Conservation (phyloP, 2,888 invertebrate species). For the Polydrusus tereticollis region DNA sequence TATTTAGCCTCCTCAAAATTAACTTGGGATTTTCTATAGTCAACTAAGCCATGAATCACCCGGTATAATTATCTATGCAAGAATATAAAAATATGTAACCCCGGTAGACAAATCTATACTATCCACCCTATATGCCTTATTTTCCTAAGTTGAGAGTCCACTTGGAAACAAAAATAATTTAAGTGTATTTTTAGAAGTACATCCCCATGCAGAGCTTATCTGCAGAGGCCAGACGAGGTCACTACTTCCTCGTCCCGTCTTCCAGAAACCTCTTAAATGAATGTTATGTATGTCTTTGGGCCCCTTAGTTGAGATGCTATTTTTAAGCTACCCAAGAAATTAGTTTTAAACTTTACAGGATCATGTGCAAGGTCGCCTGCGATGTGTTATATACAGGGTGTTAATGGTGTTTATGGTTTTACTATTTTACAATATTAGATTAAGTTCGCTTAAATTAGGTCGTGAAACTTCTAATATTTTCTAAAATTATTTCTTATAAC, state of each 20-base stretch:
- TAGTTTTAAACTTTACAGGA: not conserved
- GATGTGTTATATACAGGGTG: not conserved
- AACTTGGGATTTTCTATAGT: no score
- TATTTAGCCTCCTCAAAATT: no score
- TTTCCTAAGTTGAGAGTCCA: not conserved
- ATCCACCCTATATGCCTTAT: not conserved
- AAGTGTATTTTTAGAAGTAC: slow-evolving; percentile 36
- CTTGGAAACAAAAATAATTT: slow-evolving; percentile 4
- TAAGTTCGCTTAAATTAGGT: no score
- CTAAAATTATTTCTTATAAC: no score
- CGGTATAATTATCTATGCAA: no score
- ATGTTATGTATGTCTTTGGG: slow-evolving; percentile 26
- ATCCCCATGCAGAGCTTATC: slow-evolving; percentile 38
- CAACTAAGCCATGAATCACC: no score
- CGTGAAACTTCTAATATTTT: no score
- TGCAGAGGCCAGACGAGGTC: slow-evolving; percentile 36
- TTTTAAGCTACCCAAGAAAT: slow-evolving; percentile 1
- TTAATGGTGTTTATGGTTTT: not conserved
- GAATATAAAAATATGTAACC: no score
- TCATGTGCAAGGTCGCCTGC: not conserved
- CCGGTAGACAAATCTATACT: no score
- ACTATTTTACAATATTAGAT: no score
- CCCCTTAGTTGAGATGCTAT: slow-evolving; percentile 13
- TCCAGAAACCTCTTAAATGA: slow-evolving; percentile 36
- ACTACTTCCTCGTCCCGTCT: slow-evolving; percentile 30